These are phyloP conservation scores for Acromyrmex heyeri DNA, from an alignment of 1,140 invertebrate genomes.

Conservation along the genomic window DNA sequence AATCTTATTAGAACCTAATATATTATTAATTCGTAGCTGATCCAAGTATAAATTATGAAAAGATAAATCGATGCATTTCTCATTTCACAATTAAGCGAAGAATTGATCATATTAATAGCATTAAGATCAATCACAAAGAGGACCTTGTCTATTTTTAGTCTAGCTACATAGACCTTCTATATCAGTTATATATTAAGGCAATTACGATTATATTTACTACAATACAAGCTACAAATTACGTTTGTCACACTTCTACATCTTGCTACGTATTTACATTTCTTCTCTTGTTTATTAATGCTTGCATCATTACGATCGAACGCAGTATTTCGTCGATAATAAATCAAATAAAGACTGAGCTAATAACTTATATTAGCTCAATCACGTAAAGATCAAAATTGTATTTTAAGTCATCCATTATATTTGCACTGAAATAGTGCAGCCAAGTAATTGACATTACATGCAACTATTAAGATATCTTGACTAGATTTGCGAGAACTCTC, in stretches of 20 bases:
- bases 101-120: constrained; percentile 9
- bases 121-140: not conserved
- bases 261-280: constrained; percentile 20
- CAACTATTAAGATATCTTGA: constrained; percentile 22
- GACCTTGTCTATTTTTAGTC: constrained; percentile 7
- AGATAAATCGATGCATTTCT: not conserved
- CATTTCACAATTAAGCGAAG: not conserved
- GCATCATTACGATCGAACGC: constrained; percentile 2
- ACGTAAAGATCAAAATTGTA: not conserved
- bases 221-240: constrained; percentile 40
- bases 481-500: not conserved
- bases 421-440: not conserved
- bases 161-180: not conserved
- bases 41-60: constrained; percentile 1
- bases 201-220: constrained; percentile 63
- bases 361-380: not conserved
- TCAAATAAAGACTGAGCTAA: not conserved
- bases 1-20: not conserved
- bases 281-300: constrained; percentile 9
- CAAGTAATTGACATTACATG: constrained; percentile 20
- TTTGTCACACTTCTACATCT: constrained; percentile 10
- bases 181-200: constrained; percentile 42
- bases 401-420: not conserved
- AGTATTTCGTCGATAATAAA: not conserved
- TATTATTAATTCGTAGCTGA: not conserved